Conservation (phyloP, 2,797 vertebrate genomes). For the Pygocentrus nattereri region DNA sequence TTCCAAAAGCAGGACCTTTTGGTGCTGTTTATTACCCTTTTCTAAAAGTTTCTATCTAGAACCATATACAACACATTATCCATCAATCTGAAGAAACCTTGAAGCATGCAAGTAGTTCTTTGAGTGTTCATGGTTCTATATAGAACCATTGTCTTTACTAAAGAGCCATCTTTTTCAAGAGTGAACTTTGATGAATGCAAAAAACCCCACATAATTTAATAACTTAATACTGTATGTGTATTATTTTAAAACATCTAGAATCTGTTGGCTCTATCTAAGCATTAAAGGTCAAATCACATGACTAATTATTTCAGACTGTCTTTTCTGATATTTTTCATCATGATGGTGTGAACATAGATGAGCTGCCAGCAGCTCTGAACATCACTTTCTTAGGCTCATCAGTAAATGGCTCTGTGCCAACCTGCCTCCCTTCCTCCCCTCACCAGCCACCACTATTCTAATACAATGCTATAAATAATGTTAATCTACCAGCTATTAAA, state of each 20-base stretch:
- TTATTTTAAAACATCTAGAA: neutral
- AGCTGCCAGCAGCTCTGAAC: slow-evolving; percentile 12
- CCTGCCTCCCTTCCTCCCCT: neutral
- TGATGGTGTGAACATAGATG: neutral
- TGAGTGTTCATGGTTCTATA: no score
- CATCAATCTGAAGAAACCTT: no score
- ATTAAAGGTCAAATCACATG: neutral
- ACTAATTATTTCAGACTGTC: slow-evolving; percentile 1
- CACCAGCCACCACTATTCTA: neutral
- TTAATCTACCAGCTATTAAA: neutral
- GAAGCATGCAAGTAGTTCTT: no score
- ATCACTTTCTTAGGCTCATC: slow-evolving; percentile 11
- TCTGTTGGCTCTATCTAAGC: neutral
- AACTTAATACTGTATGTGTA: neutral
- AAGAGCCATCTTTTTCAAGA: no score
- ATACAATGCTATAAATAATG: slow-evolving; percentile 7
- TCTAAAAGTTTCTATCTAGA: no score
- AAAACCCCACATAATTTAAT: neutral
- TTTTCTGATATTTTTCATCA: neutral
- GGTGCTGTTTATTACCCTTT: no score
- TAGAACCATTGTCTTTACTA: no score
- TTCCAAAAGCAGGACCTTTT: no score
- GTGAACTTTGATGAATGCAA: neutral
- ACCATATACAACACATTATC: no score
- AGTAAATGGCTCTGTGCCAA: slow-evolving; percentile 32